Evolutionary conservation across 2,113 vertebrate species (phyloP).

Genomic region (Eubucco bourcierii): DNA sequence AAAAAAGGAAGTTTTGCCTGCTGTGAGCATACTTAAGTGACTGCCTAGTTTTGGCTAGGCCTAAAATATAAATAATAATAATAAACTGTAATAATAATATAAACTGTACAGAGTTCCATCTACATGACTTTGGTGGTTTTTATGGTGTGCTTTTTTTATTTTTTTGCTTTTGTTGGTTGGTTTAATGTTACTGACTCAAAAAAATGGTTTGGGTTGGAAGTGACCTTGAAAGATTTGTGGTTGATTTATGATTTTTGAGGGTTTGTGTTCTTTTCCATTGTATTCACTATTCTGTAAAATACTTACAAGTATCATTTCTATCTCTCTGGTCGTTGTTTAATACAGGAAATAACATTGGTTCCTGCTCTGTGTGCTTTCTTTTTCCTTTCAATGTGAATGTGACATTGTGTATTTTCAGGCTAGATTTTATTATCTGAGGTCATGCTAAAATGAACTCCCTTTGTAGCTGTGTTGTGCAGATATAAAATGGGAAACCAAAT

Average conservation of each 20-base stretch:
- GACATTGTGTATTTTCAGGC: slow-evolving; percentile 35
- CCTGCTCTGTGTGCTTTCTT: not conserved
- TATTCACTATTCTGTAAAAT: not conserved
- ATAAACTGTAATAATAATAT: too few species aligned
- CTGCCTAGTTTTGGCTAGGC: not conserved
- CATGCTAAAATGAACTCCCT: not conserved
- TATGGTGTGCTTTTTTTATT: not conserved
- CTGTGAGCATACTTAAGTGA: not conserved
- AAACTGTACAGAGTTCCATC: not conserved
- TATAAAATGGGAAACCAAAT: not conserved
- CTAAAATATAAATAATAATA: too few species aligned
- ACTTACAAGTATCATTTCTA: slow-evolving; percentile 15
- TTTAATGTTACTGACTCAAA: too few species aligned
- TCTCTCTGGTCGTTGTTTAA: not conserved
- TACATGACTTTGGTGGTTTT: not conserved
- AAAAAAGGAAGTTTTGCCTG: not conserved
- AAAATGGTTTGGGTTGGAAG: too few species aligned
- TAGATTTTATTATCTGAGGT: not conserved
- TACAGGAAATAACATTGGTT: slow-evolving; percentile 51
- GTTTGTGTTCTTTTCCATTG: slow-evolving; percentile 11
- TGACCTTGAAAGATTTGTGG: not conserved
- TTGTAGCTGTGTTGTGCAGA: not conserved
- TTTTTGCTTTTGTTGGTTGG: too few species aligned
- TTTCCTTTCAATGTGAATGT: slow-evolving; percentile 5
- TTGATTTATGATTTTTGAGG: not conserved